A percentile compares a stretch with the other conserved stretches of the same genome.
phyloP scores from a whole-genome alignment of 1,140 invertebrate genomes.

The Drosophila neocordata region DNA sequence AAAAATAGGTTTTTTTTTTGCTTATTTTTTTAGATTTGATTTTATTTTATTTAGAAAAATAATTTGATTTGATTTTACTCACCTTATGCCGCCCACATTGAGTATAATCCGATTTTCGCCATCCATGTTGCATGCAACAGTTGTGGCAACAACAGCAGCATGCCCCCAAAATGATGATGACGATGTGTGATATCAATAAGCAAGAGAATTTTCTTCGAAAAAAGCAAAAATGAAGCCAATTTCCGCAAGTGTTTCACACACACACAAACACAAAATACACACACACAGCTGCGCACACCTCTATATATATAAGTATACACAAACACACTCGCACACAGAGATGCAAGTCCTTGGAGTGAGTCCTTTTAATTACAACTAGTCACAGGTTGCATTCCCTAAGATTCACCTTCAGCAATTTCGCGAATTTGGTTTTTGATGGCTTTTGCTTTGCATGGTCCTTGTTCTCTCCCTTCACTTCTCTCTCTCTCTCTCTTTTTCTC shows the following conservation, averaged over 20 bases:
- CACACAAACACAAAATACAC: not conserved
- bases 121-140: slow-evolving; percentile 87
- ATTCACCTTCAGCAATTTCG: slow-evolving; percentile 47
- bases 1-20: not conserved
- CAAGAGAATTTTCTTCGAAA: slow-evolving; percentile 7
- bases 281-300: not conserved
- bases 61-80: slow-evolving; percentile 32
- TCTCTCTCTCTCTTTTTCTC: slow-evolving; percentile 1
- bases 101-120: slow-evolving; percentile 97
- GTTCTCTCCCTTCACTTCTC: slow-evolving; percentile 20
- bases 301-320: not conserved
- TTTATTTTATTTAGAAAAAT: not conserved
- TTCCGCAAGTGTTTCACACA: not conserved
- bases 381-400: slow-evolving; percentile 21
- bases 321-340: not conserved
- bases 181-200: slow-evolving; percentile 27
- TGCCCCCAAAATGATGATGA: slow-evolving; percentile 60
- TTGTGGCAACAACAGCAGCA: slow-evolving; percentile 70
- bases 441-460: slow-evolving; percentile 34
- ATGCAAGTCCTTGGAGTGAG: slow-evolving; percentile 6
- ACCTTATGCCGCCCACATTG: slow-evolving; percentile 96
- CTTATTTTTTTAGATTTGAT: not conserved
- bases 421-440: slow-evolving; percentile 37
- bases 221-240: slow-evolving; percentile 5
- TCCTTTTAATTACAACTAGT: slow-evolving; percentile 9